Evolutionary conservation across 2,113 vertebrate genomes (phyloP).

Genomic region (Jaculus jaculus): DNA sequence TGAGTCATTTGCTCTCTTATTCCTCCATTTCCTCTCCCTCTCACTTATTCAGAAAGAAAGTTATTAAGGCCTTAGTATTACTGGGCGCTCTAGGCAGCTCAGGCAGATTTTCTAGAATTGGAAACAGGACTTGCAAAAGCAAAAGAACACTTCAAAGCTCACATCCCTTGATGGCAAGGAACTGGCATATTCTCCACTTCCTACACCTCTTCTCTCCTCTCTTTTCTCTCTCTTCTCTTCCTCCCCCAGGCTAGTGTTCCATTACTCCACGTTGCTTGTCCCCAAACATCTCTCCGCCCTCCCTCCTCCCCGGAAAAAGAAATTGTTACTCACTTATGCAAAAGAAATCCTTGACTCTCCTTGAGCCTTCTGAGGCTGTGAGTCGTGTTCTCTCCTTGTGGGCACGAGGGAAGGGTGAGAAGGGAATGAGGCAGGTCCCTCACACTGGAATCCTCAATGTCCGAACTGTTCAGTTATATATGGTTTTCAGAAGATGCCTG

Average conservation of each 20-base stretch:
- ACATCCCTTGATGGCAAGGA: background rate
- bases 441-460: background rate
- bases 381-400: conserved; percentile 46
- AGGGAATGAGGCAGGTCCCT: conserved; percentile 9
- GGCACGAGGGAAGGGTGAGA: background rate
- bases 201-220: background rate
- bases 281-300: background rate
- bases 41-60: conserved; percentile 7
- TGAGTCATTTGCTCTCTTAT: conserved; percentile 5
- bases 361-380: conserved; percentile 24
- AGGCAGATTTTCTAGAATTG: conserved; percentile 2
- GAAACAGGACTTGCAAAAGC: conserved; percentile 47
- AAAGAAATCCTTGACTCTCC: conserved; percentile 56
- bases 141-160: conserved; percentile 2
- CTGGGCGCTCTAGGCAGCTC: background rate
- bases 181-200: background rate
- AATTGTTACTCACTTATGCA: conserved; percentile 66
- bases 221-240: background rate
- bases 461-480: background rate
- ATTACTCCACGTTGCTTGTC: background rate
- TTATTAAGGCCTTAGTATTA: conserved; percentile 1
- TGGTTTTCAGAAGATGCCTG: conserved; percentile 45
- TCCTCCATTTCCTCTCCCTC: background rate
- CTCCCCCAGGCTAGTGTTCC: background rate
- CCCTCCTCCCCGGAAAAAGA: conserved; percentile 43